Base-by-base conservation (phyloP, 2,797 vertebrate genomes). In the Cheirogaleus major region DNA sequence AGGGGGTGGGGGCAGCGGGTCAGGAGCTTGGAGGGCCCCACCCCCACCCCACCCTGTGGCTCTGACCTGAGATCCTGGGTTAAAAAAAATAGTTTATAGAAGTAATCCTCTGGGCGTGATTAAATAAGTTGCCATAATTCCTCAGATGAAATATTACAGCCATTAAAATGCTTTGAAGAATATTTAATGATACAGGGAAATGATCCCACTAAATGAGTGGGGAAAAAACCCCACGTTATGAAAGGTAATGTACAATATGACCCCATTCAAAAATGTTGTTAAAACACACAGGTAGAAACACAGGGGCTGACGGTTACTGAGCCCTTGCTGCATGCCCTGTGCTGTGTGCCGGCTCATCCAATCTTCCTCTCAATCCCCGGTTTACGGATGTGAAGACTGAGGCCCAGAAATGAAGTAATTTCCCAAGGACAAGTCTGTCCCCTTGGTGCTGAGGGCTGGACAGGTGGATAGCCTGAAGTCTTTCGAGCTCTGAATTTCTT, bases 111-210 rank as follows among this genome's bases (percentile, higher is more conserved):
- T 81, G 96, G 91, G 67, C 69, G 35, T 23, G 72, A 83, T 92
- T 93, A 93, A 95, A 93, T 87, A 89, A 91, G 96, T 93, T 27
- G 72, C 67, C 70, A 27, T 69, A 92, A 78, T 61, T 94, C 82
- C 81, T 67, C 32, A 92, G 82, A 87, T 94, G 89, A 97, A 94
- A 84, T 90, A 93, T 61, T 93, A 93, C 17, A 88, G 80, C 48
- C 76, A 43, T 91, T 96, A 95, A 96, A 95, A 59, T 61, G 41
- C 73, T 94, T 84, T 83, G 89, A 96, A 93, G 80, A 92, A 50
- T 86, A 63, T 69, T 70, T 82, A 93, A 69, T 59, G 80, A 80
- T 80, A 43, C 1, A 57, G 48, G 89, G 35, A 90, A 81, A 76
- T 73, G 70, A 72, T 93, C 41, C 18, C 48, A 57, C 48, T 41